Conservation (phyloP, 2,888 invertebrate species). For the Cantharis rufa region DNA sequence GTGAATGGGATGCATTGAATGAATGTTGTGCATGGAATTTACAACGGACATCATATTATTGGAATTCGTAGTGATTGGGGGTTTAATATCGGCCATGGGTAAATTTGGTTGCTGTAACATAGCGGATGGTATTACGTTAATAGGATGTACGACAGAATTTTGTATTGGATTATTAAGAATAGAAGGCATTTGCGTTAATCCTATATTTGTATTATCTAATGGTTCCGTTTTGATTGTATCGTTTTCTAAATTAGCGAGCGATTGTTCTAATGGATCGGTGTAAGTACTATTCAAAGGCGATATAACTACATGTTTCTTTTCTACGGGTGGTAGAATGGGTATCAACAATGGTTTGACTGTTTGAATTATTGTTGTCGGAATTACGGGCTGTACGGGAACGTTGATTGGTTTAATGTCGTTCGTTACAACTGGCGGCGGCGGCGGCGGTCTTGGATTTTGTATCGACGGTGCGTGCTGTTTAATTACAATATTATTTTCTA, state of each 20-base stretch:
- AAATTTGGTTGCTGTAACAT: slow-evolving; percentile 43
- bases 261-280: slow-evolving; percentile 73
- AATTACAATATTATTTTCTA: slow-evolving; percentile 31
- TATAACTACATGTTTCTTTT: slow-evolving; percentile 46
- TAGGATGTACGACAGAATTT: slow-evolving; percentile 39
- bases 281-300: slow-evolving; percentile 53
- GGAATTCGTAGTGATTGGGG: slow-evolving; percentile 33
- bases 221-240: slow-evolving; percentile 61
- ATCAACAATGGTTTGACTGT: slow-evolving; percentile 44
- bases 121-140: slow-evolving; percentile 40
- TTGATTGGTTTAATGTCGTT: slow-evolving; percentile 45
- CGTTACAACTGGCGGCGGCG: slow-evolving; percentile 37
- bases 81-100: slow-evolving; percentile 43
- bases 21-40: slow-evolving; percentile 38
- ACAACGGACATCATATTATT: slow-evolving; percentile 34
- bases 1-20: slow-evolving; percentile 35
- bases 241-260: slow-evolving; percentile 71
- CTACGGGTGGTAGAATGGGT: slow-evolving; percentile 41
- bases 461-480: slow-evolving; percentile 15
- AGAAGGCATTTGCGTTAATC: slow-evolving; percentile 40
- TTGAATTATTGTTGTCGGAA: slow-evolving; percentile 54
- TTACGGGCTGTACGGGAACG: slow-evolving; percentile 35
- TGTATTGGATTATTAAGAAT: slow-evolving; percentile 41
- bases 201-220: slow-evolving; percentile 43
- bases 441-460: slow-evolving; percentile 40